Evolutionary conservation across 2,888 invertebrate species (phyloP), one percentile per base, ranked within the genome.

Genomic region (Oscheius sp.): DNA sequence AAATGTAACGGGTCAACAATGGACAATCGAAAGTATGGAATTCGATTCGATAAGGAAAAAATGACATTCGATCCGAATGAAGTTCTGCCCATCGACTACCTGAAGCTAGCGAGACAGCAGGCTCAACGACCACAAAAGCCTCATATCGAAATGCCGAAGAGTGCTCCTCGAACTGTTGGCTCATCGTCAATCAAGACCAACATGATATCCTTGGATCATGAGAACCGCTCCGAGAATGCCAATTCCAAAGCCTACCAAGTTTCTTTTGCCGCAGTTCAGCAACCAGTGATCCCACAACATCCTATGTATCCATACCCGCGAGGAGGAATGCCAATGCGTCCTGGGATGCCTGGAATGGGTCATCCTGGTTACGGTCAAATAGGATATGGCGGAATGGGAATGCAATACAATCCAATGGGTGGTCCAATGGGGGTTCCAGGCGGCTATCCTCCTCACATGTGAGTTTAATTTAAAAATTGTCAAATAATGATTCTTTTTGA

Each of bases 391-490:
- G 34, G 15, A 1, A 55, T 55, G 55, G 55, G 55, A 31, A 48
- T 48, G 48, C 48, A 20, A 4, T 20, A 5, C 23, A 6, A 25
- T 25, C 48, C 48, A 5, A 15, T 17, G 4, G 48, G 8, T 6
- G 12, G 10, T 29, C 31, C 53, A 15, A 53, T 53, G 31, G 48
- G 48, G 29, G 34, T 33, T 6, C 55, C 55, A 17, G 53, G 31
- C 12, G 55, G 55, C 6, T 55, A 55, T n/a, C 55, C 55, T n/a
- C n/a, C n/a, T 1, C 55, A 55, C 20, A 55, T 55, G 55, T 55
- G 23, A 55, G 55, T 17, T 1, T 17, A 20, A 34, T n/a, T 23
- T 15, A 33, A 17, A 31, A 33, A 20, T 10, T 10, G 15, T 37
- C 3, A 25, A 53, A 29, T 31, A 10, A 8, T 29, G n/a, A 31